phyloP scores from a whole-genome alignment of 2,888 invertebrate species.

The Pammene aurita region DNA sequence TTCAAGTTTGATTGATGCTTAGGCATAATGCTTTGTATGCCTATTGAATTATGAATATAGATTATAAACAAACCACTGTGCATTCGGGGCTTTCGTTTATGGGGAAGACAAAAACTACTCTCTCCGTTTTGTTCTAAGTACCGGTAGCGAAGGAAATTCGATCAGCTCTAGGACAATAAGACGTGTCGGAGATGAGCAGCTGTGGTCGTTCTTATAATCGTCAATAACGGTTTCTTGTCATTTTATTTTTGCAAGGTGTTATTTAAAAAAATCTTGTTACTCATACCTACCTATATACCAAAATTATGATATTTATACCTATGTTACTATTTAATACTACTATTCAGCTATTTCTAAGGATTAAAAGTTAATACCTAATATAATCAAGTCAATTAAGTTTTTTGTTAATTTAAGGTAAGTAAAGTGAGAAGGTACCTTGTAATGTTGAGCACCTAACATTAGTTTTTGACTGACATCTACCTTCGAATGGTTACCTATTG shows the following conservation, averaged over 20 bases:
- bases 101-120: constrained; percentile 14
- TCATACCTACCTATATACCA: too few species aligned
- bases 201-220: constrained; percentile 1
- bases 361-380: too few species aligned
- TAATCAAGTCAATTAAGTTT: too few species aligned
- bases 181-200: constrained; percentile 18
- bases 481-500: too few species aligned
- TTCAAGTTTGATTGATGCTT: constrained; percentile 32
- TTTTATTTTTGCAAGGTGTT: not conserved
- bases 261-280: not conserved
- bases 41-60: constrained; percentile 25
- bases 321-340: too few species aligned
- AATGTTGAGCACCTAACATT: too few species aligned
- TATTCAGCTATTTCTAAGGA: too few species aligned
- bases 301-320: too few species aligned
- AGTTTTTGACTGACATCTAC: too few species aligned
- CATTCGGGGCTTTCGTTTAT: not conserved
- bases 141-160: constrained; percentile 6
- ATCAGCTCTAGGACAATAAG: constrained; percentile 19
- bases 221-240: constrained; percentile 11
- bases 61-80: constrained; percentile 4
- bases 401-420: too few species aligned
- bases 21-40: not conserved
- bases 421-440: too few species aligned
- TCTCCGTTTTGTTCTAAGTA: constrained; percentile 22